Evolutionary conservation across 2,113 vertebrate genomes (phyloP), one percentile per base, ranked within the genome.

Genomic region (Corythoichthys intestinalis): DNA sequence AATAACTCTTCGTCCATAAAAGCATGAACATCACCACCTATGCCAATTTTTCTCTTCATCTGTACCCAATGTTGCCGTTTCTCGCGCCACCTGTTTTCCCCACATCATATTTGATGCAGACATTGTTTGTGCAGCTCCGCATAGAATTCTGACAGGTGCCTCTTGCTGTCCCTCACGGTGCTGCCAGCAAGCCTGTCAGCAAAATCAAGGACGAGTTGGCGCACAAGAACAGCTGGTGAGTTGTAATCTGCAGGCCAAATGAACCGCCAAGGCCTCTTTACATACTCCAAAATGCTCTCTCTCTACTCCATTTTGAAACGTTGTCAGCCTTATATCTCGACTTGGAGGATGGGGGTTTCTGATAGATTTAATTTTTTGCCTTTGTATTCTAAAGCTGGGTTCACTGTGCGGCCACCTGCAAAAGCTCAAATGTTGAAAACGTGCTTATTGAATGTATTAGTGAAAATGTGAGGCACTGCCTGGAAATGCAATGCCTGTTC

Each of bases 61-160:
- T 53, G 2, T 20, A 8, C 17, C n/a, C 20, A 53, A n/a, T 9
- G 49, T 52, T 7, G 49, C 49, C 6, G 49, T 6, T 52, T n/a
- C 6, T n/a, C 4, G 4, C 14, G 49, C 15, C 49, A 17, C 4
- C 49, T 52, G 17, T 53, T 20, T 20, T 6, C 7, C n/a, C 28
- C 15, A 38, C 35, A 9, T 20, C 17, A 20, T 41, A 17, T 61
- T 79, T 69, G 66, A 39, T 68, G 61, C 38, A 67, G 63, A 44
- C 47, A 58, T 74, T 73, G 73, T 75, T 73, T 82, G 83, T 65
- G n/a, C 57, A 69, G 72, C 78, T 86, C 70, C 64, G 57, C 78
- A 77, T 79, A 68, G 80, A 76, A 83, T 80, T 85, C 71, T 79
- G 84, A 85, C 85, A 85, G 85, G 88, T 85, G 80, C 80, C 75